Base-by-base conservation (phyloP, 2,797 vertebrate species). In the Hippocampus kuda region DNA sequence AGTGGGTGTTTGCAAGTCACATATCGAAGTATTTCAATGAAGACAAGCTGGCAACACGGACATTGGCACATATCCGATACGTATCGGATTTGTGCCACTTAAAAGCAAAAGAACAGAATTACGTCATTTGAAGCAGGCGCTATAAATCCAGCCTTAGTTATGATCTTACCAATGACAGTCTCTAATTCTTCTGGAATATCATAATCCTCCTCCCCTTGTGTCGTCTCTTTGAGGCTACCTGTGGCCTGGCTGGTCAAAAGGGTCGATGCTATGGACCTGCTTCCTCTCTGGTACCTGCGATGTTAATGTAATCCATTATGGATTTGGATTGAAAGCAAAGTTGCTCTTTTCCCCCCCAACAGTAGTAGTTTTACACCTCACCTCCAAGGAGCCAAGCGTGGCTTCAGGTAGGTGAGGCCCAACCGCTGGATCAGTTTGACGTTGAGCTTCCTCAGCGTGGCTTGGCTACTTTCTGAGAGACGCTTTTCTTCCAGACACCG, bases 311-410 rank as follows among this genome's bases (percentile, higher is more conserved):
- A 60, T 20, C 7, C 30, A 18, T 60, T 30, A 34, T 8, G 7
- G 30, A 38, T 9, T 34, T 22, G 5, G 15, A 60, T 60, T 48
- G 27, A 27, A 46, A 27, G 42, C n/a, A 15, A 46, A 26, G 4
- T 26, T 16, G 15, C 24, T 48, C 2, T 0, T 54, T 66, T 27
- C 38, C 53, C 1, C 38, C 34, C 34, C 34, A 38, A 38, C 4
- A 12, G 38, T 42, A 8, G 26, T n/a, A 30, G 10, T 11, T 20
- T 46, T 18, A 13, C 56, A 27, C 86, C 90, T 87, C 62, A 98
- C 97, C 97, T 96, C 97, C 97, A 99, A 22, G 89, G 85, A 0
- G 97, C 97, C 77, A 98, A 87, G 66, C 92, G 94, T 0, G 95
- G 94, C 80, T 96, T 98, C 69, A 98, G 87, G 80, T 96, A 96